A percentile compares a stretch with the other conserved stretches of the same genome.
phyloP scores from a whole-genome alignment of 2,113 vertebrate species.

The Sturnira hondurensis region DNA sequence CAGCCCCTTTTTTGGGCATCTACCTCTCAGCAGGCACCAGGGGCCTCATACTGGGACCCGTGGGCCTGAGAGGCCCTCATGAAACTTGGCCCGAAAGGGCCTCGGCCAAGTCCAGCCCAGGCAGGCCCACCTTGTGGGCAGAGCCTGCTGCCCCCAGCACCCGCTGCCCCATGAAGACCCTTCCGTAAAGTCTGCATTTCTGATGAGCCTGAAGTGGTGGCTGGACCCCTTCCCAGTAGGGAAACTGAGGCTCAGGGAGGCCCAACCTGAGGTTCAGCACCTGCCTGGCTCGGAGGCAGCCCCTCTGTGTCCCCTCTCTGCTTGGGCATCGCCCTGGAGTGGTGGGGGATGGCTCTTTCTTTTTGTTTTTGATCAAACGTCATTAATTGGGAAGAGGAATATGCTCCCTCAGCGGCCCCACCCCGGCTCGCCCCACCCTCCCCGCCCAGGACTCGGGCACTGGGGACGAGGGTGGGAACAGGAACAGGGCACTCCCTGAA shows the following conservation, averaged over 20 bases:
- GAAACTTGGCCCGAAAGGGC: too few species aligned
- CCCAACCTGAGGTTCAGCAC: fast-evolving
- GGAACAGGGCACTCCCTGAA: not conserved
- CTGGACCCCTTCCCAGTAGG: not conserved
- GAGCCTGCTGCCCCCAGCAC: not conserved
- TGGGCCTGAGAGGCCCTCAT: not conserved
- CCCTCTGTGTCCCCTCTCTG: not conserved
- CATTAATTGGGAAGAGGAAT: not conserved
- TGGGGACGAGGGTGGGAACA: not conserved
- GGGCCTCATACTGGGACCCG: not conserved
- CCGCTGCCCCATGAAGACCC: not conserved
- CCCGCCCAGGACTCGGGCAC: fast-evolving
- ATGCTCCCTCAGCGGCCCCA: too few species aligned
- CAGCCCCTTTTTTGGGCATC: not conserved
- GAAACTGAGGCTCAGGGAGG: not conserved
- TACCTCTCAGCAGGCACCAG: fast-evolving
- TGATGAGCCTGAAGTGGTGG: not conserved
- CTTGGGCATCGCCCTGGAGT: not conserved
- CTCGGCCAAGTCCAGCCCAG: not conserved
- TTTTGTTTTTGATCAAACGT: too few species aligned
- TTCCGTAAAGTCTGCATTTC: not conserved
- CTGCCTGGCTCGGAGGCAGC: not conserved
- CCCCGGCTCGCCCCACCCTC: not conserved
- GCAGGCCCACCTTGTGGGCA: too few species aligned
- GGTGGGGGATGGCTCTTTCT: not conserved